These are phyloP conservation scores for Onychomys arenicola DNA, from an alignment of 2,797 vertebrate species.

Conservation along the genomic window DNA sequence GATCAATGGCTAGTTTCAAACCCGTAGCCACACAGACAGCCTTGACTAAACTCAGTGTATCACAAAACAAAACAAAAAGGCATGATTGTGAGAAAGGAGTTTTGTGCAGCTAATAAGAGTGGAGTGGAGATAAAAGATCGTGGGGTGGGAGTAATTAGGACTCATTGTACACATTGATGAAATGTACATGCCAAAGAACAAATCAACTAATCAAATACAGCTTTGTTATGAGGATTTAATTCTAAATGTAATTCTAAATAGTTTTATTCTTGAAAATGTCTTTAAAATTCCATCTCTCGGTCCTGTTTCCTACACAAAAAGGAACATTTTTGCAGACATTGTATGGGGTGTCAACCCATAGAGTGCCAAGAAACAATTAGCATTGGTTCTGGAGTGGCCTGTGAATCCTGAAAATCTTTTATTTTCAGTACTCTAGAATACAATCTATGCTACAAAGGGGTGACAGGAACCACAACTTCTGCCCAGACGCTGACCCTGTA, in stretches of 20 bases:
- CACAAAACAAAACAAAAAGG: neutral
- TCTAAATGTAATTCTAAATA: conserved; percentile 36
- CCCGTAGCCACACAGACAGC: neutral
- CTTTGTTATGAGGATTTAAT: neutral
- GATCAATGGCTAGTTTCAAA: neutral
- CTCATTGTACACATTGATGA: neutral
- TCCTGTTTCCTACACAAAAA: neutral
- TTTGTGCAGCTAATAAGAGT: neutral
- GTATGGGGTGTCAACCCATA: neutral
- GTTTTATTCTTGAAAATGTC: neutral
- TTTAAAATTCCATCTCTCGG: neutral
- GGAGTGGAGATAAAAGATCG: neutral
- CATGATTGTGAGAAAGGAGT: neutral
- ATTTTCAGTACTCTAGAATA: neutral
- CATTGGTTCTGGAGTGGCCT: neutral
- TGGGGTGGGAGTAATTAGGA: neutral
- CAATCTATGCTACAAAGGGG: conserved; percentile 34
- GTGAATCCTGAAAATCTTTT: neutral
- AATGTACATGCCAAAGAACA: neutral
- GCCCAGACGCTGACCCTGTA: neutral
- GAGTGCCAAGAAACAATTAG: neutral
- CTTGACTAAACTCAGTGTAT: neutral
- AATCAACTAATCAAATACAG: neutral
- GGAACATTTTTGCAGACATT: neutral
- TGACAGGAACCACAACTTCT: neutral